Percentiles rank a stretch among this genome's conserved stretches.
Evolutionary conservation across 2,113 vertebrate genomes (phyloP).

Genomic region (Xiphorhynchus elegans): DNA sequence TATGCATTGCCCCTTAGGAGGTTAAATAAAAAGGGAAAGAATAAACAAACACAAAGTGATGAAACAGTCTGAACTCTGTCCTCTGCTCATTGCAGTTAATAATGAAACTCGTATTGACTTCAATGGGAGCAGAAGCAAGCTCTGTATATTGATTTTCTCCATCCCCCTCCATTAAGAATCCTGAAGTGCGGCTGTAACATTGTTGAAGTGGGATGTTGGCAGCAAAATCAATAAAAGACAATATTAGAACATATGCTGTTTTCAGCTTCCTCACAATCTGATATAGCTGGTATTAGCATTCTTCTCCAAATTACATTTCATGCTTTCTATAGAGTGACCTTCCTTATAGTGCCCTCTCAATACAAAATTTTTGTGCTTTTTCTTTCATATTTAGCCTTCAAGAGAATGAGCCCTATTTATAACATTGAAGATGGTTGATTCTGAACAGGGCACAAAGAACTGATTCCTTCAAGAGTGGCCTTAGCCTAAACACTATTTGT

Average conservation of each 20-base stretch:
- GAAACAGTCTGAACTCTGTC: conserved; percentile 51
- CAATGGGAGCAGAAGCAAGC: conserved; percentile 43
- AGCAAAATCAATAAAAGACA: conserved; percentile 70
- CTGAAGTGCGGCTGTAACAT: conserved; percentile 56
- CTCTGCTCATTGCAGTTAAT: conserved; percentile 53
- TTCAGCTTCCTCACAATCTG: conserved; percentile 53
- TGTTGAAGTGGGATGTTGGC: conserved; percentile 66
- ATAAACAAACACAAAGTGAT: conserved; percentile 13
- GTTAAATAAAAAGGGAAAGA: conserved; percentile 40
- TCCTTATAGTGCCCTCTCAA: conserved; percentile 35
- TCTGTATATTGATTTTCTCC: conserved; percentile 72
- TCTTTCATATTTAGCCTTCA: neutral
- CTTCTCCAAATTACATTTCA: conserved; percentile 43
- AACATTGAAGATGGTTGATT: neutral
- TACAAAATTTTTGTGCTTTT: conserved; percentile 8
- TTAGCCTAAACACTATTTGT: neutral
- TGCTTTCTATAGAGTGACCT: conserved; percentile 36
- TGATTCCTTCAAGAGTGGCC: neutral
- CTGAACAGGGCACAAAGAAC: neutral
- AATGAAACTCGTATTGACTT: conserved; percentile 44
- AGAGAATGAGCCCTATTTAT: conserved; percentile 2
- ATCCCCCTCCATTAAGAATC: conserved; percentile 62
- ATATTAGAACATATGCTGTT: conserved; percentile 64
- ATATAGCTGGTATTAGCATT: conserved; percentile 48
- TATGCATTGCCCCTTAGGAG: neutral